These are phyloP conservation scores for Salmo trutta DNA, from an alignment of 2,797 vertebrate species.

Conservation along the genomic window DNA sequence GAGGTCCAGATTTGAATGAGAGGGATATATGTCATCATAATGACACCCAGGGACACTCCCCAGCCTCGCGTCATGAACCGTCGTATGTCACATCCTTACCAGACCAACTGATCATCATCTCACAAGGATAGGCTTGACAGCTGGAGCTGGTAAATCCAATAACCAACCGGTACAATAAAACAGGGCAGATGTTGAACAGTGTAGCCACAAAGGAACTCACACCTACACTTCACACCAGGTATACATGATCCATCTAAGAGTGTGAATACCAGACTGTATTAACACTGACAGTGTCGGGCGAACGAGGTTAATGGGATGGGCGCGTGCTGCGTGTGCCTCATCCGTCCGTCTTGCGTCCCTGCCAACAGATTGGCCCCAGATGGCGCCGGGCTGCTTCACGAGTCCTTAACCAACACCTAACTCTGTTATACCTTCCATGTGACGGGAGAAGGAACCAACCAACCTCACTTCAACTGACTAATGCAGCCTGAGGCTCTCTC, in stretches of 20 bases:
- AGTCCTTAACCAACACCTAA: slow-evolving; percentile 51
- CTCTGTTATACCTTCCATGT: slow-evolving; percentile 48
- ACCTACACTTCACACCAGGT: slow-evolving; percentile 24
- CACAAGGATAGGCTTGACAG: slow-evolving; percentile 21
- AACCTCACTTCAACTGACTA: slow-evolving; percentile 4
- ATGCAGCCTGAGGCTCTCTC: neutral
- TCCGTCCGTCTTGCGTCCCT: slow-evolving; percentile 43
- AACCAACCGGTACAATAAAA: slow-evolving; percentile 4
- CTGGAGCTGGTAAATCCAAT: slow-evolving; percentile 9
- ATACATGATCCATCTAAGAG: slow-evolving; percentile 45
- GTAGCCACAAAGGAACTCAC: neutral
- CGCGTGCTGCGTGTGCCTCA: slow-evolving; percentile 40
- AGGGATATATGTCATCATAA: too few species aligned
- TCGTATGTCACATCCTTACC: slow-evolving; percentile 35
- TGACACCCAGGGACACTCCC: neutral
- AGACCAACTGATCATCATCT: slow-evolving; percentile 32
- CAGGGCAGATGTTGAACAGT: slow-evolving; percentile 6
- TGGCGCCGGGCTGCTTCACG: slow-evolving; percentile 43
- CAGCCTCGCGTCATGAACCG: neutral
- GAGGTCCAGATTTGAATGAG: neutral
- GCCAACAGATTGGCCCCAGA: slow-evolving; percentile 67
- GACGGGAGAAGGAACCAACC: neutral
- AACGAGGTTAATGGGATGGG: slow-evolving; percentile 31
- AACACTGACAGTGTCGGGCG: slow-evolving; percentile 18
- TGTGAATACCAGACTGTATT: slow-evolving; percentile 22